A percentile compares a stretch with the other conserved stretches of the same genome.
Evolutionary conservation across 2,797 vertebrate genomes (phyloP).

Genomic region (Esox lucius): DNA sequence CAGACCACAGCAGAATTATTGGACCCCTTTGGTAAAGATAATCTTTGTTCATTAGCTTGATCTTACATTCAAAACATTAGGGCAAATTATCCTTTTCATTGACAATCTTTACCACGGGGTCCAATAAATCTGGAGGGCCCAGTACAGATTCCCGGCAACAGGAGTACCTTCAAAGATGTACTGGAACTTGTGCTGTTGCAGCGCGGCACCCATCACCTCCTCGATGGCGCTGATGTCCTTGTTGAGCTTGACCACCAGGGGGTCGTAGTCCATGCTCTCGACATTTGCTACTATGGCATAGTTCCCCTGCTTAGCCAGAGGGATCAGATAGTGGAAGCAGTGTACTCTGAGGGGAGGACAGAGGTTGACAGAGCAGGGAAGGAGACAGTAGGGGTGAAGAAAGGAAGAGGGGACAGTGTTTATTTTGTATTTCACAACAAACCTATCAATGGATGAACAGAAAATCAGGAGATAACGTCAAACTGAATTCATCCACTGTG

Average conservation of each 20-base stretch:
- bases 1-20: too few relatives aligned
- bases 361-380: background rate
- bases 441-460: too few relatives aligned
- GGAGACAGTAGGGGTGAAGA: background rate
- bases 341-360: slow-evolving; percentile 81
- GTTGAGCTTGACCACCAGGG: slow-evolving; percentile 93
- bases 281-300: slow-evolving; percentile 97
- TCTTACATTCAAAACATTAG: too few relatives aligned
- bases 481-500: too few relatives aligned
- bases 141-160: background rate
- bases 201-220: slow-evolving; percentile 90
- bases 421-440: too few relatives aligned
- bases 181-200: slow-evolving; percentile 98
- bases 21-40: too few relatives aligned
- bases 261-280: slow-evolving; percentile 99
- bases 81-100: too few relatives aligned
- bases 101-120: too few relatives aligned
- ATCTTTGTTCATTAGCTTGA: too few relatives aligned
- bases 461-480: too few relatives aligned
- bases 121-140: too few relatives aligned
- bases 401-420: background rate
- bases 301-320: slow-evolving; percentile 93
- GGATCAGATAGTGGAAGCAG: slow-evolving; percentile 97
- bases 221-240: slow-evolving; percentile 97
- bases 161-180: slow-evolving; percentile 95